Conservation (phyloP, 2,797 vertebrate species). For the Pelochelys cantorii region DNA sequence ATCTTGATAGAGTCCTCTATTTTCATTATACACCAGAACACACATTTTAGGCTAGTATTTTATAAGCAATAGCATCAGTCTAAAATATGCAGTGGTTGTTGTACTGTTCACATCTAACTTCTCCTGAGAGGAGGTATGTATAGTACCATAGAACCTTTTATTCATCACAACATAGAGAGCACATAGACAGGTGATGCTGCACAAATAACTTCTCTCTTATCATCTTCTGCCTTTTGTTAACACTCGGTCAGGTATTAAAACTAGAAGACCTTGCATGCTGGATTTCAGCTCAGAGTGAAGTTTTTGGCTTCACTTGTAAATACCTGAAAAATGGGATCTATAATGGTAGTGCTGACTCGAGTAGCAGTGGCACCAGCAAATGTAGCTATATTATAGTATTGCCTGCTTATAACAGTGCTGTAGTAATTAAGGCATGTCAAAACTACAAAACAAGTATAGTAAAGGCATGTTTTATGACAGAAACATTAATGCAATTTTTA, state of each 20-base stretch:
- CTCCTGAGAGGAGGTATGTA: neutral
- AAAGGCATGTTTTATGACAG: constrained; percentile 35
- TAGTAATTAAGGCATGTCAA: constrained; percentile 47
- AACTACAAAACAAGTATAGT: constrained; percentile 35
- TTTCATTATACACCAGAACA: neutral
- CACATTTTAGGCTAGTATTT: neutral
- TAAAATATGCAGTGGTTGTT: neutral
- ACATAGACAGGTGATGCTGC: constrained; percentile 2
- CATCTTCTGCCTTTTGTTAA: neutral
- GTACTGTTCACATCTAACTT: neutral
- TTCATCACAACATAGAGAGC: neutral
- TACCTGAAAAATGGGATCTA: constrained; percentile 25
- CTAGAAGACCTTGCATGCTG: neutral
- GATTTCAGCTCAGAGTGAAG: constrained; percentile 23
- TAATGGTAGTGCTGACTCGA: neutral
- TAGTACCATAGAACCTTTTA: neutral
- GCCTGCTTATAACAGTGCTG: constrained; percentile 9
- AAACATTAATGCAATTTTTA: constrained; percentile 50
- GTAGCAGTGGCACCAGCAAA: constrained; percentile 2
- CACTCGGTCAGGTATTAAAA: neutral
- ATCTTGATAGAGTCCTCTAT: constrained; percentile 25
- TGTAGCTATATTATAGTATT: constrained; percentile 23
- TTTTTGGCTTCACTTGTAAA: constrained; percentile 34
- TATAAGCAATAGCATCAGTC: constrained; percentile 56
- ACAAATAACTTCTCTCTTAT: constrained; percentile 17